Conservation (phyloP, 37 sponge, comb jelly and placozoan species). For the Haliclona indistincta region DNA sequence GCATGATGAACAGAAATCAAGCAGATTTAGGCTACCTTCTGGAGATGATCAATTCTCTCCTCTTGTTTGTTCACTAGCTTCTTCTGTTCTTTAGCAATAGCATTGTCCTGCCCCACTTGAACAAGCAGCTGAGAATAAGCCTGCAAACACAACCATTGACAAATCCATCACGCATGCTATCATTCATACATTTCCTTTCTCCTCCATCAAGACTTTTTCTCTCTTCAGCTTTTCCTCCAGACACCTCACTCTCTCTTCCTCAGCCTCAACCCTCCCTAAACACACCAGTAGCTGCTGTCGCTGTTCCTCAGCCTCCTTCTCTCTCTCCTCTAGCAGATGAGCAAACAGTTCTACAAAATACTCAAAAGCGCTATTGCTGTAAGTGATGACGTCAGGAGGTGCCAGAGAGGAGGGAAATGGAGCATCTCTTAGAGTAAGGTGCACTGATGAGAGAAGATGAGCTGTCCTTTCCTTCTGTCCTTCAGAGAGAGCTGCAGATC, state of each 20-base stretch:
- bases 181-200: slow-evolving; percentile 53
- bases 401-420: background rate
- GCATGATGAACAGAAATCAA: background rate
- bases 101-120: slow-evolving; percentile 87
- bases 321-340: slow-evolving; percentile 23
- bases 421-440: slow-evolving; percentile 44
- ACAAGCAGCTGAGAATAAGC: slow-evolving; percentile 58
- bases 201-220: slow-evolving; percentile 54
- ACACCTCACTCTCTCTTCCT: slow-evolving; percentile 8
- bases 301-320: background rate
- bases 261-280: slow-evolving; percentile 29
- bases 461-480: slow-evolving; percentile 45
- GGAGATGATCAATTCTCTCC: slow-evolving; percentile 70
- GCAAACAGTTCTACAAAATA: slow-evolving; percentile 74
- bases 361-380: slow-evolving; percentile 60
- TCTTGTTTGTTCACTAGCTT: slow-evolving; percentile 63
- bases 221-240: slow-evolving; percentile 55
- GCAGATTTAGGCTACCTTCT: slow-evolving; percentile 51
- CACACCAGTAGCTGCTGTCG: slow-evolving; percentile 13
- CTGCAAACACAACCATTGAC: slow-evolving; percentile 5
- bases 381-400: background rate
- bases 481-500: background rate
- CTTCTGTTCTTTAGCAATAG: slow-evolving; percentile 80
- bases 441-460: slow-evolving; percentile 72
- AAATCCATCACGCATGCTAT: background rate